Evolutionary conservation across 2,797 vertebrate species (phyloP).

Genomic region (Manis crassicaudata): DNA sequence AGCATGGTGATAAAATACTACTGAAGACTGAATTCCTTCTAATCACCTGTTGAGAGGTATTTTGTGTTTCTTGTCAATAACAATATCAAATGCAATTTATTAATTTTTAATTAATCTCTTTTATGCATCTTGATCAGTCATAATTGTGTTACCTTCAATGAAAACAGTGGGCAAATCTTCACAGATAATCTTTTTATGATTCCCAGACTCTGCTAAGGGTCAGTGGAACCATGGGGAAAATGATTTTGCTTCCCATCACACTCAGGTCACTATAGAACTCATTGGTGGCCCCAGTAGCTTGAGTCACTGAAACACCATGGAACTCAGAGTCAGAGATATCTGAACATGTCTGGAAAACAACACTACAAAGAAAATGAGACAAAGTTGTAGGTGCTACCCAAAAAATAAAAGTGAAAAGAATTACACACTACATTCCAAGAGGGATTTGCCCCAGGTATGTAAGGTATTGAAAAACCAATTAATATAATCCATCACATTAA

Average conservation of each 20-base stretch:
- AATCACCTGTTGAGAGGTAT: neutral
- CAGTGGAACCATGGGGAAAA: conserved; percentile 86
- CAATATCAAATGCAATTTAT: neutral
- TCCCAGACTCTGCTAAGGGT: conserved; percentile 86
- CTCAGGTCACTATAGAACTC: conserved; percentile 82
- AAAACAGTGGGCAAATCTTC: conserved; percentile 85
- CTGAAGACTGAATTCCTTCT: neutral
- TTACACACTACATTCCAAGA: neutral
- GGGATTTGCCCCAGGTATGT: neutral
- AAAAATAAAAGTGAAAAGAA: neutral
- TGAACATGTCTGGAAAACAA: conserved; percentile 82
- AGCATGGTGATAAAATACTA: neutral
- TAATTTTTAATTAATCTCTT: neutral
- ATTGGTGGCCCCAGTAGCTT: conserved; percentile 82
- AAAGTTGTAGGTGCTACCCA: neutral
- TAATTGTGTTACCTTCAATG: conserved; percentile 82
- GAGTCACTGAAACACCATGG: conserved; percentile 73
- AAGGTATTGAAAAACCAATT: neutral
- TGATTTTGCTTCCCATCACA: conserved; percentile 80
- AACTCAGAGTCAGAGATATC: conserved; percentile 82
- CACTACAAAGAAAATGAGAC: conserved; percentile 71
- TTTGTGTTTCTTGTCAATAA: neutral
- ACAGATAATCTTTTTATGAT: conserved; percentile 81
- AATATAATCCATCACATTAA: neutral
- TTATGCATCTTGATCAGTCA: neutral